phyloP scores from a whole-genome alignment of 2,797 vertebrate species.

The Harpagifer antarcticus region DNA sequence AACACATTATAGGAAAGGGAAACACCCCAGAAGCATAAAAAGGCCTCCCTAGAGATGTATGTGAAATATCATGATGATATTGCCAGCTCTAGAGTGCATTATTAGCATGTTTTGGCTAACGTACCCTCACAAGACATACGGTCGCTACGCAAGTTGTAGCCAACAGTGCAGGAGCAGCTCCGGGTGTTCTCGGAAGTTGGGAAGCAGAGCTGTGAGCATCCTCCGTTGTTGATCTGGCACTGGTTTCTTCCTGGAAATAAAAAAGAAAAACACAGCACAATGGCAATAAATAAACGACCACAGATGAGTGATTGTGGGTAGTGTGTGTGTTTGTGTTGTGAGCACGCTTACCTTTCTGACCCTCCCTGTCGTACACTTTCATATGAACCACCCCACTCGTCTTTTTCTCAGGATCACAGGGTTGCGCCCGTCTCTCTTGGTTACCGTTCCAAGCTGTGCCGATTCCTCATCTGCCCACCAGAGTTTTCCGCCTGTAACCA shows the following conservation, averaged over 20 bases:
- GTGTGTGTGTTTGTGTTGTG: neutral
- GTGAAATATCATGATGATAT: neutral
- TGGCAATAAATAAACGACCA: slow-evolving; percentile 2
- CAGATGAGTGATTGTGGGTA: no score
- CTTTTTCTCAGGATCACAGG: slow-evolving; percentile 91
- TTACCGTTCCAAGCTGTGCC: slow-evolving; percentile 93
- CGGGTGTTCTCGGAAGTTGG: slow-evolving; percentile 95
- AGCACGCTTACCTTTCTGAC: slow-evolving; percentile 90
- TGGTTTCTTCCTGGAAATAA: slow-evolving; percentile 91
- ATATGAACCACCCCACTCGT: slow-evolving; percentile 95
- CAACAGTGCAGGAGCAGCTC: slow-evolving; percentile 95
- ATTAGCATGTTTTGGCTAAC: slow-evolving; percentile 3
- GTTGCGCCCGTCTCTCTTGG: slow-evolving; percentile 94
- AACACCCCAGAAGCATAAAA: no score
- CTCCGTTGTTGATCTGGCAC: slow-evolving; percentile 95
- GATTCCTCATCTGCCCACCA: slow-evolving; percentile 99
- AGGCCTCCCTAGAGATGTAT: neutral
- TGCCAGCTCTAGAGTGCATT: neutral
- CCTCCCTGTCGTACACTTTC: slow-evolving; percentile 96
- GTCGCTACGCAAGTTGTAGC: slow-evolving; percentile 94
- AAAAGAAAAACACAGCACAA: slow-evolving; percentile 24
- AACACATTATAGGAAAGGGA: no score
- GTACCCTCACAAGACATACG: slow-evolving; percentile 95
- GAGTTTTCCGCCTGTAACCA: slow-evolving; percentile 91
- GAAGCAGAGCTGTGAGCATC: slow-evolving; percentile 97